Percentiles rank a stretch among this genome's conserved stretches.
These are phyloP conservation scores for Pollachius pollachius DNA, from an alignment of 2,113 vertebrate species.

Conservation along the genomic window DNA sequence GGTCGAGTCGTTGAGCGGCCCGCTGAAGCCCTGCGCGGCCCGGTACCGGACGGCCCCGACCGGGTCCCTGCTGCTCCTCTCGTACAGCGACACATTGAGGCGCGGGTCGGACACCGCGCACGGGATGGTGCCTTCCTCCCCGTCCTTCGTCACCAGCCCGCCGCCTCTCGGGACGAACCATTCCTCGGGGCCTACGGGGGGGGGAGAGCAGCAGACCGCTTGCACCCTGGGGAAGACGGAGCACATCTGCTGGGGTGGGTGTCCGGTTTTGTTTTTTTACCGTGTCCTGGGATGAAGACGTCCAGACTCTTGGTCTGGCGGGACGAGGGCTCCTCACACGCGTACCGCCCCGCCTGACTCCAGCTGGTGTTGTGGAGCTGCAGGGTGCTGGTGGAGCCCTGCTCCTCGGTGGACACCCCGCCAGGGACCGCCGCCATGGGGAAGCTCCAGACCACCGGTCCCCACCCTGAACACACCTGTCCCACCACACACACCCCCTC, in stretches of 20 bases:
- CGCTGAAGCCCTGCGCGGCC: conserved; percentile 82
- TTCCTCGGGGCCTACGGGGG: conserved; percentile 76
- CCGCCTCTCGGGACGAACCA: conserved; percentile 77
- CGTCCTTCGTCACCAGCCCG: conserved; percentile 79
- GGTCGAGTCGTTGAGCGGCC: conserved; percentile 81
- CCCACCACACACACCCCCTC: background rate
- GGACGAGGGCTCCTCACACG: conserved; percentile 67
- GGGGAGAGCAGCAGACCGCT: background rate
- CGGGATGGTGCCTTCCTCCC: conserved; percentile 78
- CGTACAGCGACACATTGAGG: conserved; percentile 79
- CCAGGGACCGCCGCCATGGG: conserved; percentile 18
- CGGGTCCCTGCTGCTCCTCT: conserved; percentile 66
- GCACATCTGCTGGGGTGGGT: no score
- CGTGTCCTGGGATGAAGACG: conserved; percentile 84
- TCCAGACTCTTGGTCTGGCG: conserved; percentile 71
- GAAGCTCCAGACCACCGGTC: conserved; percentile 72
- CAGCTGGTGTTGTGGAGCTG: conserved; percentile 77
- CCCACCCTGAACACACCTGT: conserved; percentile 75
- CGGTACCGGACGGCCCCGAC: conserved; percentile 68
- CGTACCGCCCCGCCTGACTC: conserved; percentile 82
- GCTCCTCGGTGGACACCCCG: conserved; percentile 33
- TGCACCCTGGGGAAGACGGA: background rate
- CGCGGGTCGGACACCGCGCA: conserved; percentile 87
- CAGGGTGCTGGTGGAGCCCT: conserved; percentile 72
- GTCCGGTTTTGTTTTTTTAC: conserved; percentile 8